These are phyloP conservation scores for Laspeyria flexula DNA, from an alignment of 2,888 invertebrate species.

Conservation along the genomic window DNA sequence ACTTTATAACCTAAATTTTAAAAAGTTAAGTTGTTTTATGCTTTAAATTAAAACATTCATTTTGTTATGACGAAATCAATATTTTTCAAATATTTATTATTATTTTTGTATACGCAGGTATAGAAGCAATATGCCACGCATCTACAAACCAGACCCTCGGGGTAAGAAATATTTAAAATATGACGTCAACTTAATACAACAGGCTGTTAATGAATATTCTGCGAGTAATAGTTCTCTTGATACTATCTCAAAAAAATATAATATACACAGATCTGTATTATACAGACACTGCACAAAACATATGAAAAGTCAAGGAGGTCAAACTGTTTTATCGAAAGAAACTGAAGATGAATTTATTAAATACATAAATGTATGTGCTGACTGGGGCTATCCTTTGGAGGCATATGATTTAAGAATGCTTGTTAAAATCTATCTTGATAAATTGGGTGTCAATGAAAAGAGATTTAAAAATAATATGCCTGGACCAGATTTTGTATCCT, in stretches of 20 bases:
- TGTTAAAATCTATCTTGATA: constrained; percentile 23
- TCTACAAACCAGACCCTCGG: constrained; percentile 24
- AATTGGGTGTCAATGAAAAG: constrained; percentile 15
- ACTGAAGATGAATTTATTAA: constrained; percentile 19
- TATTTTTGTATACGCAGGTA: constrained; percentile 18
- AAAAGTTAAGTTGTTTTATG: too few relatives aligned
- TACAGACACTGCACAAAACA: constrained; percentile 21
- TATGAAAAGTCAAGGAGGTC: constrained; percentile 26
- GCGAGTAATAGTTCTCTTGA: constrained; percentile 21
- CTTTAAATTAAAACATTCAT: too few relatives aligned
- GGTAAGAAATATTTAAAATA: constrained; percentile 27
- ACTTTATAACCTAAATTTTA: not conserved
- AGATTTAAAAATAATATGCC: constrained; percentile 23
- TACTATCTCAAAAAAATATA: constrained; percentile 21
- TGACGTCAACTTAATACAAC: constrained; percentile 17
- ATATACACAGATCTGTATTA: constrained; percentile 26
- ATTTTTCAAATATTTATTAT: constrained; percentile 9
- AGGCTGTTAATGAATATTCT: constrained; percentile 16
- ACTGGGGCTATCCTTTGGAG: constrained; percentile 24
- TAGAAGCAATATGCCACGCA: constrained; percentile 23
- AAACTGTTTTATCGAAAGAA: constrained; percentile 16
- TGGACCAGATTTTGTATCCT: constrained; percentile 13
- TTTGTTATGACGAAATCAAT: too few relatives aligned
- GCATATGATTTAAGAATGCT: constrained; percentile 18
- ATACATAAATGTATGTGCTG: constrained; percentile 19